Base-by-base conservation (phyloP, 2,888 invertebrate genomes). In the Chouioia cunea region DNA sequence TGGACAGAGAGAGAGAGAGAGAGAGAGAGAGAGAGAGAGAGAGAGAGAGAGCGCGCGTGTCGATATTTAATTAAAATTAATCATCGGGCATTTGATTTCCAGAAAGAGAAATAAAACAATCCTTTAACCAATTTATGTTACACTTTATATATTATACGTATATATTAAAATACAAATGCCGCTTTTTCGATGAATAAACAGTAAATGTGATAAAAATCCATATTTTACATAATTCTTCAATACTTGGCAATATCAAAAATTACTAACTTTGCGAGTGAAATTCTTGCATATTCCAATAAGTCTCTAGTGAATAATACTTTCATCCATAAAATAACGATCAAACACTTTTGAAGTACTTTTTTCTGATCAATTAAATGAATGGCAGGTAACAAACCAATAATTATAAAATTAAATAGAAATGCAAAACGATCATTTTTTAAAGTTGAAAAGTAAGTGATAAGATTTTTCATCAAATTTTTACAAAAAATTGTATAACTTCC, bases 81-180 rank as follows among this genome's bases (percentile, higher is more conserved):
- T n/a, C n/a, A n/a, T n/a, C n/a, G n/a, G n/a, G n/a, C n/a, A n/a
- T n/a, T n/a, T n/a, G n/a, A n/a, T n/a, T n/a, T n/a, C n/a, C n/a
- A n/a, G 53, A 53, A 65, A 65, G 52, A 52, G 54, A 68, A 72
- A 68, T 46, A 65, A 68, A 68, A 60, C 62, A 22, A 62, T 44
- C 53, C n/a, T 67, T 53, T 27, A 60, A 65, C 48, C 44, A 71
- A 67, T 68, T 71, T 73, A 66, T 62, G 53, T 73, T 69, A 73
- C 64, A 73, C 54, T 65, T 66, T 67, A 65, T 73, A 69, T 75
- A 73, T 77, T 75, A 79, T 58, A 6, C 54, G 57, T 63, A 59
- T 46, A 66, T 84, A 84, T 81, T 83, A 84, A 84, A 84, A 83
- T 84, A 84, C 83, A 85, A 84, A 83, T 80, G 80, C 79, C 80